Evolutionary conservation across 2,113 vertebrate species (phyloP).

Genomic region (Orthonyx spaldingii): DNA sequence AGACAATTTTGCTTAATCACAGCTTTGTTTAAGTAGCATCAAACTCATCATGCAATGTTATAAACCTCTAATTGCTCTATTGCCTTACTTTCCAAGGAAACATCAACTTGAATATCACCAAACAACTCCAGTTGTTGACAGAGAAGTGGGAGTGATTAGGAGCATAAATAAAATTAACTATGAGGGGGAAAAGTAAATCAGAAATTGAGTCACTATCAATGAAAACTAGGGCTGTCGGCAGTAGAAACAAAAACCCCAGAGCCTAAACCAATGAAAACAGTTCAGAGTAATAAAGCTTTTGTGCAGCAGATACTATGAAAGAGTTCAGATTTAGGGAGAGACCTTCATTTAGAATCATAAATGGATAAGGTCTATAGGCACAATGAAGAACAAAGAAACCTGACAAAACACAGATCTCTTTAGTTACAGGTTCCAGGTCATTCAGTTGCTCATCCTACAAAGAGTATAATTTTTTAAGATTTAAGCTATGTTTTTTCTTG

Average conservation of each 20-base stretch:
- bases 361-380: background rate
- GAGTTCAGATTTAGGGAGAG: background rate
- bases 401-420: background rate
- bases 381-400: fast-evolving
- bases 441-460: background rate
- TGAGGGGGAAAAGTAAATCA: background rate
- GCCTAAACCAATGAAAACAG: background rate
- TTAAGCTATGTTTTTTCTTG: background rate
- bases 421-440: background rate
- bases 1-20: background rate
- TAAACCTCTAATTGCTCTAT: background rate
- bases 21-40: background rate
- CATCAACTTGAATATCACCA: background rate
- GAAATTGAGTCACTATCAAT: background rate
- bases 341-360: background rate
- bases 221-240: background rate
- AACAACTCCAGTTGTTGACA: background rate
- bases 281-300: background rate
- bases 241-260: background rate
- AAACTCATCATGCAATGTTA: background rate
- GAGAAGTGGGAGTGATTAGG: background rate
- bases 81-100: background rate
- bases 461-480: background rate
- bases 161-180: background rate
- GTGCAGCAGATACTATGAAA: background rate